These are phyloP conservation scores for Dufourea novaeangliae DNA, from an alignment of 1,140 invertebrate species.

Conservation along the genomic window DNA sequence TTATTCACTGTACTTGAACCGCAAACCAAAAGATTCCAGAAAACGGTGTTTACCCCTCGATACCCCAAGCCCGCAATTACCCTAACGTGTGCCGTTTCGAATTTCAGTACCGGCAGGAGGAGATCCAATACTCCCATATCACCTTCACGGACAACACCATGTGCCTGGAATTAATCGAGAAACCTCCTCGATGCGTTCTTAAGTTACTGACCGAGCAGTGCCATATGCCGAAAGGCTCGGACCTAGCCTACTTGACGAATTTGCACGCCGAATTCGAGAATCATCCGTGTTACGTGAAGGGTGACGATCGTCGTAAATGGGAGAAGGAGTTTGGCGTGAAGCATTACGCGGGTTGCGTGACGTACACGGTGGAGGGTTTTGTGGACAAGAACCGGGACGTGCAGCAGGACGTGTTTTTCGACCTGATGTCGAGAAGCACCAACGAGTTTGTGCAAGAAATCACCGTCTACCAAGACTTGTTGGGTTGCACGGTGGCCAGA, in stretches of 20 bases:
- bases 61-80: background rate
- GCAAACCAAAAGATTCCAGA: too few relatives aligned
- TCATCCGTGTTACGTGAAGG: conserved; percentile 94
- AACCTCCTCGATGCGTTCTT: conserved; percentile 93
- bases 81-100: conserved; percentile 32
- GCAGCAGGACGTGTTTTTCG: conserved; percentile 97
- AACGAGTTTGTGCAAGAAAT: conserved; percentile 95
- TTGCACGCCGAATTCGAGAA: conserved; percentile 94
- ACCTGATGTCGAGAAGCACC: conserved; percentile 92
- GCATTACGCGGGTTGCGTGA: conserved; percentile 97
- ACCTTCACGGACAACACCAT: conserved; percentile 94
- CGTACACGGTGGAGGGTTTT: conserved; percentile 95
- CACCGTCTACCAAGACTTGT: conserved; percentile 89
- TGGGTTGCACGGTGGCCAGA: conserved; percentile 75
- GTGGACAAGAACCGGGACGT: conserved; percentile 98
- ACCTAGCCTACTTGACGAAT: conserved; percentile 94
- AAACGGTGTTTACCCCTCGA: background rate
- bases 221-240: conserved; percentile 96
- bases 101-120: conserved; percentile 91
- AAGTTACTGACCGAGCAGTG: conserved; percentile 95
- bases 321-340: conserved; percentile 94
- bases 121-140: conserved; percentile 94
- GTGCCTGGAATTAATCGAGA: conserved; percentile 94
- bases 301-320: conserved; percentile 93
- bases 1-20: too few relatives aligned